Base-by-base conservation (phyloP, 2,113 vertebrate genomes). In the Zosterops borbonicus region DNA sequence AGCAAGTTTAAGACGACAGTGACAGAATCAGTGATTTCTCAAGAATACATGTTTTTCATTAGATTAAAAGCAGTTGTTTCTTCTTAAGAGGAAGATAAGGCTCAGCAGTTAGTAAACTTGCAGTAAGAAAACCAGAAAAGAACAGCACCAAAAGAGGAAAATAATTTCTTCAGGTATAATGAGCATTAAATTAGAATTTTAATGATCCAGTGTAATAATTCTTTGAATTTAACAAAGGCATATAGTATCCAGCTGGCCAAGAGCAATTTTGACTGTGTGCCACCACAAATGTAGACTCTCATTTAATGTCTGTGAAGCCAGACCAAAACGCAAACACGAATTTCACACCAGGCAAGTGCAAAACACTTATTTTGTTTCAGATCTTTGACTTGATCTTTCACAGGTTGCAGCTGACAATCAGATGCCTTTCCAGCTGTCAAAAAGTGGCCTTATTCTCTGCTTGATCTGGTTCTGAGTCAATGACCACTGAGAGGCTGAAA, bases 181-280 rank as follows among this genome's bases (percentile, higher is more conserved):
- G 53, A 93, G 22, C 3, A 6, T 68, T 87, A 92, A 93, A 85
- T 93, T 90, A 95, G 71, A 95, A 83, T 64, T 90, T 75, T 89
- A 95, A 96, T 68, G 83, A 90, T 49, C 35, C 60, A 50, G 33
- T 71, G 20, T 69, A 94, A 81, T 78, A 93, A 90, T 69, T 50
- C 59, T 59, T 64, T 70, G 59, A 76, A 81, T 92, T 91, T 64
- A 90, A 88, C 82, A 88, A 70, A 90, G 56, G 68, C 50, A 78
- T 84, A 76, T 56, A n/a, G 24, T 60, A 90, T 71, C 64, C 83
- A 93, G 82, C 82, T 78, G 70, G 92, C 64, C 79, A 93, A 92
- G 69, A 50, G 52, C 1, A 28, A 86, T 88, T 94, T 71, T 95
- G 79, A 93, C 56, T 49, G 55, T 3, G 10, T 90, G 90, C 76